Percentiles rank a stretch among this genome's conserved stretches.
phyloP scores from a whole-genome alignment of 2,113 vertebrate genomes.

The Takifugu flavidus region DNA sequence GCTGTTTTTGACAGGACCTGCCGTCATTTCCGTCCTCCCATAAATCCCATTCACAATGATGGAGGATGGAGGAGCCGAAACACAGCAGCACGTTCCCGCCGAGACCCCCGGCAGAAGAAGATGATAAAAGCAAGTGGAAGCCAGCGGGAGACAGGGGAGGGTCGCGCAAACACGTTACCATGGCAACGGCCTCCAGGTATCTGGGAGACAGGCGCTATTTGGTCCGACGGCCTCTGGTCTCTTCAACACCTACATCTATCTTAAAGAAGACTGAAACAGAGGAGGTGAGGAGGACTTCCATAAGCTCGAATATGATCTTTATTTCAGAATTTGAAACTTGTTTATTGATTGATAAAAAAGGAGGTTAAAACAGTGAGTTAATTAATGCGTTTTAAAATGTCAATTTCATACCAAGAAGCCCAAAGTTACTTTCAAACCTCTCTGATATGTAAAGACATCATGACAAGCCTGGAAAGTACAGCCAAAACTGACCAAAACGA shows the following conservation, averaged over 20 bases:
- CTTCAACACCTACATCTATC: slow-evolving; percentile 48
- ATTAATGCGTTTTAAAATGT: too few species aligned
- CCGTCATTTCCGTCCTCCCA: slow-evolving; percentile 24
- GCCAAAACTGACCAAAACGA: too few species aligned
- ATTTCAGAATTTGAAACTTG: too few species aligned
- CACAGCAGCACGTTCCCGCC: slow-evolving; percentile 7
- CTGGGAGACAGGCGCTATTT: slow-evolving; percentile 45
- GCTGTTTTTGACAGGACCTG: not conserved
- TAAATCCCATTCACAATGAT: slow-evolving; percentile 31
- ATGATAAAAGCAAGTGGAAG: not conserved
- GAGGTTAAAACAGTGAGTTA: too few species aligned
- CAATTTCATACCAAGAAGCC: too few species aligned
- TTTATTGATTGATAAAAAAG: too few species aligned
- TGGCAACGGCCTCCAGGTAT: slow-evolving; percentile 54
- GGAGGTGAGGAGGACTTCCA: slow-evolving; percentile 44
- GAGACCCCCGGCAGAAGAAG: not conserved
- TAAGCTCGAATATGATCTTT: too few species aligned
- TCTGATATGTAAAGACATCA: too few species aligned
- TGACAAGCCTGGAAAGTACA: too few species aligned
- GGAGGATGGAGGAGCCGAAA: slow-evolving; percentile 14
- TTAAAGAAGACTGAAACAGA: slow-evolving; percentile 54
- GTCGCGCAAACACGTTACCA: slow-evolving; percentile 36
- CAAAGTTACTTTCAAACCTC: too few species aligned
- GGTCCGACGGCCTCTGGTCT: slow-evolving; percentile 37
- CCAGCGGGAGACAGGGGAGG: slow-evolving; percentile 10